phyloP scores from a whole-genome alignment of 2,797 vertebrate species.

The Lindbergichthys nudifrons region DNA sequence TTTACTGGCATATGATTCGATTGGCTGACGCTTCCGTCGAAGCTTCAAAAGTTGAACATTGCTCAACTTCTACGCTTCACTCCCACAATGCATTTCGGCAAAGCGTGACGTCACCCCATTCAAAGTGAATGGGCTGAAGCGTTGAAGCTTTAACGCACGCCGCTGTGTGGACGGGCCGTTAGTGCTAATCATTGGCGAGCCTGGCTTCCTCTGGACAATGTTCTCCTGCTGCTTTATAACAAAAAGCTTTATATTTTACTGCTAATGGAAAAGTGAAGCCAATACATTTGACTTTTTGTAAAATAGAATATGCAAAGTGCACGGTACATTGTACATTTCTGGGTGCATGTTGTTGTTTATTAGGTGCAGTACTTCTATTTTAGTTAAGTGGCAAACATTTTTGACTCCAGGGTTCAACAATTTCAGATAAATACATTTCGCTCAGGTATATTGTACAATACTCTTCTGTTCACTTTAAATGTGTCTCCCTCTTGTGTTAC shows the following conservation, averaged over 20 bases:
- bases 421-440: neutral
- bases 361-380: too few relatives aligned
- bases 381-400: neutral
- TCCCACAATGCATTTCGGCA: too few relatives aligned
- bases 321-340: neutral
- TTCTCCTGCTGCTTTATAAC: neutral
- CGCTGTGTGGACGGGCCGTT: too few relatives aligned
- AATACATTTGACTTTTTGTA: neutral
- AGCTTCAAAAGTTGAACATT: too few relatives aligned
- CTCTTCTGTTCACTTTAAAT: neutral
- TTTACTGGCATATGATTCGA: too few relatives aligned
- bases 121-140: too few relatives aligned
- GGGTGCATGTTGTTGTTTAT: neutral
- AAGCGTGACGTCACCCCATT: too few relatives aligned
- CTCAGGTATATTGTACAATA: neutral
- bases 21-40: too few relatives aligned
- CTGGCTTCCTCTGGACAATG: neutral
- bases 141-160: too few relatives aligned
- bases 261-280: slow-evolving; percentile 15
- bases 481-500: neutral
- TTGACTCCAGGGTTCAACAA: neutral
- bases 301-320: too few relatives aligned
- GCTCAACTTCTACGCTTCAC: too few relatives aligned
- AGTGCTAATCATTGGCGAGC: slow-evolving; percentile 1
- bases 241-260: neutral